These are phyloP conservation scores for Sympetrum striolatum DNA, from an alignment of 2,888 invertebrate species.

Conservation along the genomic window DNA sequence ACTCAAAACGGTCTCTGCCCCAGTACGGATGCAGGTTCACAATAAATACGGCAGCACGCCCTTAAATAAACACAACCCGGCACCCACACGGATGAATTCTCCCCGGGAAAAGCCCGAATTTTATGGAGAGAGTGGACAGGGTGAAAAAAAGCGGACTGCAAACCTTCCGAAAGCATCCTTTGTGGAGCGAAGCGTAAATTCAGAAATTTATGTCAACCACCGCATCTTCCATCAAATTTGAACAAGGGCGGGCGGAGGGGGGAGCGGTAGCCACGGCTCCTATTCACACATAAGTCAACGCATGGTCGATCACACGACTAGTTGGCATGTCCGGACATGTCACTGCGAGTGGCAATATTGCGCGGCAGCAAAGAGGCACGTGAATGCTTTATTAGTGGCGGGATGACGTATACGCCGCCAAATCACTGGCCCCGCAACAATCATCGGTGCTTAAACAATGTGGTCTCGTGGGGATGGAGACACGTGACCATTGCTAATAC, in stretches of 20 bases:
- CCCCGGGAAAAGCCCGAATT: too few species aligned
- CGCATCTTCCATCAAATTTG: constrained; percentile 17
- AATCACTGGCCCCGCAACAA: neutral
- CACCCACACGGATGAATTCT: too few species aligned
- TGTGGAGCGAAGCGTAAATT: constrained; percentile 20
- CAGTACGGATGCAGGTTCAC: too few species aligned
- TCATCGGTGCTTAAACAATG: constrained; percentile 29
- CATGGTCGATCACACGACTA: neutral
- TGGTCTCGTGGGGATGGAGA: neutral
- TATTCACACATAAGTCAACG: neutral
- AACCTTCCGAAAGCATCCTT: constrained; percentile 15
- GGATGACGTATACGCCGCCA: neutral
- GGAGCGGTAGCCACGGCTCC: too few species aligned
- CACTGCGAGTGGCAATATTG: neutral
- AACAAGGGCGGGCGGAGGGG: neutral
- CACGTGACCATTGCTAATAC: neutral
- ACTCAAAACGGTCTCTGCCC: too few species aligned
- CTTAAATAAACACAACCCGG: too few species aligned
- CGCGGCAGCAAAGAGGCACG: neutral
- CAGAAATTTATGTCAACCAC: constrained; percentile 31
- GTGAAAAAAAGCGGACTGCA: too few species aligned
- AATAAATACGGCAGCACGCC: too few species aligned
- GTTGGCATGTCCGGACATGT: neutral
- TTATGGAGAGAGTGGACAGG: too few species aligned
- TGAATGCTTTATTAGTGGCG: neutral